These are phyloP conservation scores for Nomada ferruginata DNA, from an alignment of 2,888 invertebrate genomes.

Conservation along the genomic window DNA sequence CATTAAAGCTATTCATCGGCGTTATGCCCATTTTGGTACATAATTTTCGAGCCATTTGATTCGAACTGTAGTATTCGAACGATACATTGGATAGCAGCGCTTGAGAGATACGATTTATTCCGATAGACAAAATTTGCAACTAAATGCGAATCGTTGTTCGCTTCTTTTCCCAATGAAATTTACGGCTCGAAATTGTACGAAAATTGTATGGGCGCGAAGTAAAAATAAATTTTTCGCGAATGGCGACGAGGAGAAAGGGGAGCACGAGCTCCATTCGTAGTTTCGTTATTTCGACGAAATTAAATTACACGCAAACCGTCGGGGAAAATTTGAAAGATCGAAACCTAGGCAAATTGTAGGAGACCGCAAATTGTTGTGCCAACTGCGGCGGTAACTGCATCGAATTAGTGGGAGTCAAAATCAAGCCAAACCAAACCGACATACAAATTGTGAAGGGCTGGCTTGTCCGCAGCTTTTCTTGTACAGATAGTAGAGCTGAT, in stretches of 20 bases:
- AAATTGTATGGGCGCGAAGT: too few relatives aligned
- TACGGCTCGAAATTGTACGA: background rate
- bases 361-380: conserved; percentile 63
- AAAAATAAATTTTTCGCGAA: too few relatives aligned
- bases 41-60: conserved; percentile 51
- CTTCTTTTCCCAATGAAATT: background rate
- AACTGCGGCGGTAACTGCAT: conserved; percentile 67
- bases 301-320: background rate
- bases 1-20: conserved; percentile 26
- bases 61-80: conserved; percentile 13
- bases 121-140: background rate
- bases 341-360: conserved; percentile 31
- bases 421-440: conserved; percentile 74
- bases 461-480: conserved; percentile 45
- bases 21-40: conserved; percentile 21
- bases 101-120: conserved; percentile 18
- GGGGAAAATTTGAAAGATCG: conserved; percentile 32
- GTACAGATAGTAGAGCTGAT: conserved; percentile 63
- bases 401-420: conserved; percentile 77
- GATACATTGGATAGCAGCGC: conserved; percentile 17
- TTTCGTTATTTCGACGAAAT: background rate
- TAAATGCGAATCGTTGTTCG: background rate
- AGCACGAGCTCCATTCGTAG: too few relatives aligned
- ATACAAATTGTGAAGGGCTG: conserved; percentile 63
- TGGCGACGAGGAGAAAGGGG: too few relatives aligned